These are phyloP conservation scores for Coturnix japonica DNA, from an alignment of 2,113 vertebrate genomes.

Conservation along the genomic window DNA sequence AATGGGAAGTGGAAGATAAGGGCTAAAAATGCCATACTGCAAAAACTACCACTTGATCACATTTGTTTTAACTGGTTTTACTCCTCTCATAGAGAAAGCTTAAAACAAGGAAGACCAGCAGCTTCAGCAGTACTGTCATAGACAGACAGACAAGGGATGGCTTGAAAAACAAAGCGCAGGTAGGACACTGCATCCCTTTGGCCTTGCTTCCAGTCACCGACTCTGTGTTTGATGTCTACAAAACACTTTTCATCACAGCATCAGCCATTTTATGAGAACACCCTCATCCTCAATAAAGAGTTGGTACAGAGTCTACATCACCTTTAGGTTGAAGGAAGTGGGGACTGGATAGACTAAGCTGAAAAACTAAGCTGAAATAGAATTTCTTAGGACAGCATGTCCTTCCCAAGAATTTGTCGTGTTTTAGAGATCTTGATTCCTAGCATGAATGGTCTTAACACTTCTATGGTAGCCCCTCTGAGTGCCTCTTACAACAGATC, in stretches of 20 bases:
- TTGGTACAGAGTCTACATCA: background rate
- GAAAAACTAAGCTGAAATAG: background rate
- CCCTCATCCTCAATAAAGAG: background rate
- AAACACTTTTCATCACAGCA: background rate
- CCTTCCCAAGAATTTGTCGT: background rate
- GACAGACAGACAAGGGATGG: background rate
- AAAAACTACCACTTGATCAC: background rate
- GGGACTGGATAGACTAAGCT: background rate
- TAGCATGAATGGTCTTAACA: background rate
- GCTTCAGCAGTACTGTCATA: background rate
- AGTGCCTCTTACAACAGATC: background rate
- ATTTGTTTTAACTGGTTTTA: background rate
- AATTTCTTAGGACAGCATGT: background rate
- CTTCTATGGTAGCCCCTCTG: background rate
- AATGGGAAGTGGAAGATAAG: background rate
- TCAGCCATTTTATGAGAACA: background rate
- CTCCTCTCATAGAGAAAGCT: background rate
- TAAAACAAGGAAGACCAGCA: background rate
- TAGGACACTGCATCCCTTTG: background rate
- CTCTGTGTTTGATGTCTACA: background rate
- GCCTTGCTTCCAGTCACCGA: background rate
- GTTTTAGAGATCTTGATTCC: background rate
- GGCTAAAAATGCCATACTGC: background rate
- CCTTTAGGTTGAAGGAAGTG: background rate
- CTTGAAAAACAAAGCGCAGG: background rate